Evolutionary conservation across 2,888 invertebrate genomes (phyloP), one percentile per base, ranked within the genome.

Genomic region (Prenolepis imparis): DNA sequence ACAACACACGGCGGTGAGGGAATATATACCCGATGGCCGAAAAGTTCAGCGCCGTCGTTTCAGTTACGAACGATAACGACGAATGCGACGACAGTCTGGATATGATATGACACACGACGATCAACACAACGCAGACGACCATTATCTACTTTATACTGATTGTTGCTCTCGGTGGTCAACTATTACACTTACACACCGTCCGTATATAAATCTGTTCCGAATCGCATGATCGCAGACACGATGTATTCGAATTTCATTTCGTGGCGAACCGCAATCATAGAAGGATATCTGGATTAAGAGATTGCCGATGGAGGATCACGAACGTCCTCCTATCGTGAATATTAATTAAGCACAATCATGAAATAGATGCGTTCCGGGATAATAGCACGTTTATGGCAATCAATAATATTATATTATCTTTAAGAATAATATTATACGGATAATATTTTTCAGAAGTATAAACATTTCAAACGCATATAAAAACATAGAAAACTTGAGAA

Each of bases 91-190:
- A 55, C 55, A 5, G 39, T 12, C 52, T 64, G n/a, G 39, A 39
- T 8, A 48, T 28, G 28, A 28, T 28, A 80, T 59, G 88, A 80
- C 39, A 72, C 75, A 74, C 48, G 67, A 48, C 66, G 77, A 70
- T 84, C 83, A 86, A 84, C 81, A 86, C 80, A 84, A 82, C 78
- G 87, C 80, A 85, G 84, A 81, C 84, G 80, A 85, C 75, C 77
- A 90, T 89, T 89, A 90, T 89, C 89, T 87, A 89, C 87, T 90
- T 89, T 67, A 77, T 28, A 67, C 77, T 77, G 15, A 77, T 77
- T 39, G 24, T 36, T 12, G 39, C 39, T 77, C 67, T 18, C 28
- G 39, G 15, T 63, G 21, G 15, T 11, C 67, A 28, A 55, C 39
- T 55, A 55, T 28, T 28, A 28, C 28, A 28, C 28, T n/a, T n/a